phyloP scores from a whole-genome alignment of 2,888 invertebrate species.

The Andrena fulva region DNA sequence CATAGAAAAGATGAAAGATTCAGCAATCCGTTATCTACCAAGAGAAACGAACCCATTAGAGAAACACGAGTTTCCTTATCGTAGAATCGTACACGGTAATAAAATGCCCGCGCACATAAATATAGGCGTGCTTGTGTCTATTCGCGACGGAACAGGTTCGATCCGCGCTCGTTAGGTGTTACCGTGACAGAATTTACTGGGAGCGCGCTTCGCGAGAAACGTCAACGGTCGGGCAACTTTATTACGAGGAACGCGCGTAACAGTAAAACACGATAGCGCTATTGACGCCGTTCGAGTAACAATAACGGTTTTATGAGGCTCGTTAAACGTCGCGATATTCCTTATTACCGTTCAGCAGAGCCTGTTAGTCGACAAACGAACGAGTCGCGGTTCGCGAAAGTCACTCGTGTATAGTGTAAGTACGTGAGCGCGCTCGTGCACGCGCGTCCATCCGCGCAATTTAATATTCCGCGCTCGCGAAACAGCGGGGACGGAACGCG shows the following conservation, averaged over 20 bases:
- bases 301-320: slow-evolving; percentile 75
- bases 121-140: background rate
- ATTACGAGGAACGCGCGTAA: slow-evolving; percentile 51
- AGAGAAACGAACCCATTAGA: slow-evolving; percentile 1
- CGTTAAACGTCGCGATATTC: slow-evolving; percentile 77
- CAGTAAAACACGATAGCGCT: slow-evolving; percentile 72
- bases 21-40: background rate
- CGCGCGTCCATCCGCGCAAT: background rate
- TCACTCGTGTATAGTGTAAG: no score
- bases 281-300: slow-evolving; percentile 72
- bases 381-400: no score
- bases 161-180: slow-evolving; percentile 21
- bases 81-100: slow-evolving; percentile 16
- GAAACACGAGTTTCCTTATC: slow-evolving; percentile 5
- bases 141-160: slow-evolving; percentile 32
- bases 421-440: background rate
- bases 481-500: no score
- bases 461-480: slow-evolving; percentile 9
- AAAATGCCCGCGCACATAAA: slow-evolving; percentile 19
- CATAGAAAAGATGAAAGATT: background rate
- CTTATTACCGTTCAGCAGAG: slow-evolving; percentile 38
- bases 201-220: background rate
- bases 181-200: slow-evolving; percentile 21
- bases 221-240: slow-evolving; percentile 24
- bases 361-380: slow-evolving; percentile 16